These are phyloP conservation scores for Campoletis raptor DNA, from an alignment of 2,888 invertebrate species.

Conservation along the genomic window DNA sequence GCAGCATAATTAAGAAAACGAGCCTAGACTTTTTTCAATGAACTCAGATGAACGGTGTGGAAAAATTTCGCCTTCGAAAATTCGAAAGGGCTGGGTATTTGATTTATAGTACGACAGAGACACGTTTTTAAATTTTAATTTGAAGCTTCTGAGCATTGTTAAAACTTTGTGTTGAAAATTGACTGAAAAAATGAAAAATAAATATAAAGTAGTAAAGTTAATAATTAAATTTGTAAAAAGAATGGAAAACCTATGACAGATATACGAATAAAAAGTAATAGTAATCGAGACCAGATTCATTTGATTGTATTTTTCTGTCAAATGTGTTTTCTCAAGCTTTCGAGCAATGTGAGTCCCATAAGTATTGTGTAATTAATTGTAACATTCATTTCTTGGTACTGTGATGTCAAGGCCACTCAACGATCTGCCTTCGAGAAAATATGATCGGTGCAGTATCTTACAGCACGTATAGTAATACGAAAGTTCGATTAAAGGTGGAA, in stretches of 20 bases:
- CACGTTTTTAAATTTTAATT: too few relatives aligned
- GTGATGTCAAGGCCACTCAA: slow-evolving; percentile 28
- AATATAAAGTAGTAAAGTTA: neutral
- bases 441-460: slow-evolving; percentile 42
- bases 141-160: too few relatives aligned
- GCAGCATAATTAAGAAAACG: too few relatives aligned
- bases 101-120: too few relatives aligned
- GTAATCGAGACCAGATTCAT: neutral
- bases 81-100: too few relatives aligned
- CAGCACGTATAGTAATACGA: slow-evolving; percentile 3
- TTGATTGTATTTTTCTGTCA: neutral
- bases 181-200: too few relatives aligned
- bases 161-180: too few relatives aligned
- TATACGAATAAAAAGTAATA: neutral
- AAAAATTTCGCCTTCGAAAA: too few relatives aligned
- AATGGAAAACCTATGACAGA: neutral
- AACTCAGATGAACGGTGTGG: neutral
- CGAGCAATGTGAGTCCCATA: neutral
- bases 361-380: neutral
- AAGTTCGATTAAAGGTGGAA: slow-evolving; percentile 54
- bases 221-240: neutral
- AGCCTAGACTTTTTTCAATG: too few relatives aligned
- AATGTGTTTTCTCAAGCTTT: neutral
- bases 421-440: slow-evolving; percentile 17
- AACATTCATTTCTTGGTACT: slow-evolving; percentile 4